Evolutionary conservation across 2,888 invertebrate genomes (phyloP).

Genomic region (Oegoconia quadripuncta): DNA sequence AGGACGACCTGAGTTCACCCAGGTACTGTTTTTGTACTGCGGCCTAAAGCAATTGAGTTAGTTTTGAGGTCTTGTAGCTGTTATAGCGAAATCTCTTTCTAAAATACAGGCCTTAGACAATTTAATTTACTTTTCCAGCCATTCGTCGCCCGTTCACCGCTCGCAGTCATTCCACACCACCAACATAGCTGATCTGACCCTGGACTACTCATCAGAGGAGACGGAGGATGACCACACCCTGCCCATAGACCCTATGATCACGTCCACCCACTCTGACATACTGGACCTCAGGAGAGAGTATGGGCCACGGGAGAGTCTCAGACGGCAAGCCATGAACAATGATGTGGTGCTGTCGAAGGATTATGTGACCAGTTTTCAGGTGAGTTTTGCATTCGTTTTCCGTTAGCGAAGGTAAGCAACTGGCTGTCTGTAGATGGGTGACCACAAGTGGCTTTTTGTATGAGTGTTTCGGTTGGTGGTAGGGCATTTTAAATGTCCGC

Average conservation of each 20-base stretch:
- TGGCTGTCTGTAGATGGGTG: too few species aligned
- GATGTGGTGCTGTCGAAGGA: slow-evolving; percentile 56
- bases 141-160: slow-evolving; percentile 73
- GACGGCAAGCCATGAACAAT: slow-evolving; percentile 45
- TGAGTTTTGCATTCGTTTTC: too few species aligned
- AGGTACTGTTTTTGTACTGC: too few species aligned
- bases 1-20: slow-evolving; percentile 69
- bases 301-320: slow-evolving; percentile 22
- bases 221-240: slow-evolving; percentile 55
- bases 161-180: slow-evolving; percentile 75
- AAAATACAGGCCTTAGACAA: not conserved
- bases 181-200: slow-evolving; percentile 55
- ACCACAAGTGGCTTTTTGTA: too few species aligned
- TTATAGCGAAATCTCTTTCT: too few species aligned
- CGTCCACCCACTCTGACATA: slow-evolving; percentile 65
- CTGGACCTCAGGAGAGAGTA: slow-evolving; percentile 51
- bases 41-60: too few species aligned
- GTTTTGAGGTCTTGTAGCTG: too few species aligned
- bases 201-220: slow-evolving; percentile 66
- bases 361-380: slow-evolving; percentile 60
- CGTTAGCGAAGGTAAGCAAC: too few species aligned
- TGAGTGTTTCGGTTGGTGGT: too few species aligned
- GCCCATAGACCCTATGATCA: slow-evolving; percentile 62
- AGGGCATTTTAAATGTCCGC: too few species aligned
- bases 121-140: slow-evolving; percentile 36